phyloP scores from a whole-genome alignment of 2,888 invertebrate species.

The Nephrotoma guestfalica region DNA sequence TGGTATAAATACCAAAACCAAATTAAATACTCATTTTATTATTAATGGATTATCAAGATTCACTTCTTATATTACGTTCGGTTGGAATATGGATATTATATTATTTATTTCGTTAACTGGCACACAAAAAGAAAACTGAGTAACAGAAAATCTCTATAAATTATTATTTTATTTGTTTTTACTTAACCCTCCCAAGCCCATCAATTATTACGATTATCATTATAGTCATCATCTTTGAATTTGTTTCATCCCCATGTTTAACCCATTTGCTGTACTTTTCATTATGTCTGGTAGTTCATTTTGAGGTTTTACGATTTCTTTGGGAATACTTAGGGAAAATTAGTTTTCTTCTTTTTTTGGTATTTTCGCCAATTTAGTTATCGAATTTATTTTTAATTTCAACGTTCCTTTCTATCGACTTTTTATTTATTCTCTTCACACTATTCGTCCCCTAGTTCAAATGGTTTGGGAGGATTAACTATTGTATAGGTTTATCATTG shows the following conservation, averaged over 20 bases:
- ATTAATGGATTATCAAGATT: background rate
- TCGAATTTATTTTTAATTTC: background rate
- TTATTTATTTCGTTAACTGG: background rate
- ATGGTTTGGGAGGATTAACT: background rate
- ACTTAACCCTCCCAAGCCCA: background rate
- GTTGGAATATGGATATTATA: background rate
- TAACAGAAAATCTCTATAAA: background rate
- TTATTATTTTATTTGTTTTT: background rate
- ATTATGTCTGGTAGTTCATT: background rate
- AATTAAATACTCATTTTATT: background rate
- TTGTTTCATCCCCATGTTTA: background rate
- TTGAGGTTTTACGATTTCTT: background rate
- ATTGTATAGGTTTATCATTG: background rate
- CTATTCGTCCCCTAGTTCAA: background rate
- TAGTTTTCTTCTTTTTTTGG: background rate
- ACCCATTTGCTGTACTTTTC: background rate
- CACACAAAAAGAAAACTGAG: background rate
- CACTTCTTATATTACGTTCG: background rate
- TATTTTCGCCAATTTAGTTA: background rate
- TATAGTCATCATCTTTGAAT: background rate
- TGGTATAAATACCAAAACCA: background rate
- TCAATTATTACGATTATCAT: background rate
- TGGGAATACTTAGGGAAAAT: background rate
- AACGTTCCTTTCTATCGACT: background rate
- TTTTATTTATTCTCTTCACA: background rate